Percentiles rank a stretch among this genome's conserved stretches.
Evolutionary conservation across 2,797 vertebrate genomes (phyloP).

Genomic region (Acanthurus leucopareius): DNA sequence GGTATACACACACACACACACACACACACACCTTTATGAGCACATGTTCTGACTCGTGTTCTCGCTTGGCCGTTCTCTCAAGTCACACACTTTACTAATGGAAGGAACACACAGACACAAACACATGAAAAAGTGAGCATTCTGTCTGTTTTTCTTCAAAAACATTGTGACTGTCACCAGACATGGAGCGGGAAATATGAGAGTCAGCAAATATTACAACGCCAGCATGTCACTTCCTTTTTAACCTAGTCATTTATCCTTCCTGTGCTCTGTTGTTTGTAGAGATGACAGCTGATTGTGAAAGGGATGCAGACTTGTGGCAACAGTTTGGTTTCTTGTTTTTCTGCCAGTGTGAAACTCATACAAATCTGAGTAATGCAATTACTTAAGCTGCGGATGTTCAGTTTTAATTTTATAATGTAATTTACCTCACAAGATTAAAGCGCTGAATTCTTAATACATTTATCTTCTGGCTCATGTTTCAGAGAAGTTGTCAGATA

Average conservation of each 20-base stretch:
- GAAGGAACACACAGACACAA: conserved; percentile 41
- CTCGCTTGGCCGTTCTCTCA: conserved; percentile 17
- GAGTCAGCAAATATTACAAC: conserved; percentile 28
- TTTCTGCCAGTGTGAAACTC: background rate
- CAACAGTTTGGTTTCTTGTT: background rate
- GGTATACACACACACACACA: background rate
- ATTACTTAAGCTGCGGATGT: background rate
- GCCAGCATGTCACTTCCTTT: conserved; percentile 35
- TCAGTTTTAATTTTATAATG: background rate
- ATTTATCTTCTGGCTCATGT: background rate
- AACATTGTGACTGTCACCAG: conserved; percentile 1
- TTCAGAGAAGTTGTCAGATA: no score
- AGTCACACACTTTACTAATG: conserved; percentile 20
- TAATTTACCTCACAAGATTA: background rate
- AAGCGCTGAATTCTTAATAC: background rate
- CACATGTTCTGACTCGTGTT: conserved; percentile 8
- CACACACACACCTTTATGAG: background rate
- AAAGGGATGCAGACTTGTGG: background rate
- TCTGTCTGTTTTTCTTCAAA: conserved; percentile 25
- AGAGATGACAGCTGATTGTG: background rate
- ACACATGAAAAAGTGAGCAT: background rate
- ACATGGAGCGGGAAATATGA: conserved; percentile 14
- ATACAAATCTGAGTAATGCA: background rate
- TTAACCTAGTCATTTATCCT: background rate
- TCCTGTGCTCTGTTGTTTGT: background rate